Evolutionary conservation across 2,888 invertebrate species (phyloP).

Genomic region (Acanthacorydalis orientalis): DNA sequence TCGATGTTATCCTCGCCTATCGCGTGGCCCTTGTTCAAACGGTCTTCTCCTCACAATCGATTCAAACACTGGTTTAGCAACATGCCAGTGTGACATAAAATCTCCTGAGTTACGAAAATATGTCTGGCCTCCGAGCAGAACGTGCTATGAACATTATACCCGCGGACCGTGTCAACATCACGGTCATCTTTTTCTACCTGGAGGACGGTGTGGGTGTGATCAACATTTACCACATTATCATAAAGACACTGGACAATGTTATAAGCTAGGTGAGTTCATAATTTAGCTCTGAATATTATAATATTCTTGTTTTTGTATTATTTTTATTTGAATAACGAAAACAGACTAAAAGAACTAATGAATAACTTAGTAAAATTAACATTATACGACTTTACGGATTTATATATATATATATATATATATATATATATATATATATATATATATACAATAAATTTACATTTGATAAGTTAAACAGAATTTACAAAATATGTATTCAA

Average conservation of each 20-base stretch:
- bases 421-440: no score
- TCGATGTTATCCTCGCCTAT: slow-evolving; percentile 53
- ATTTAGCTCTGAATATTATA: no score
- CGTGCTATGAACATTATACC: slow-evolving; percentile 67
- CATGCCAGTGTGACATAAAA: slow-evolving; percentile 34
- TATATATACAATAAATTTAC: no score
- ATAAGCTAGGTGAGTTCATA: slow-evolving; percentile 45
- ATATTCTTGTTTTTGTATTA: no score
- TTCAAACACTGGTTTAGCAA: slow-evolving; percentile 37
- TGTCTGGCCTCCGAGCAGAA: slow-evolving; percentile 40
- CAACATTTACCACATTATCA: slow-evolving; percentile 57
- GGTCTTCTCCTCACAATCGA: slow-evolving; percentile 50
- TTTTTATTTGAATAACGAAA: no score
- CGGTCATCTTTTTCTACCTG: slow-evolving; percentile 63
- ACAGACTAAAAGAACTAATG: no score
- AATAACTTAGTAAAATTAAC: no score
- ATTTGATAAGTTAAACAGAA: no score
- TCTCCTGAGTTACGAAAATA: slow-evolving; percentile 32
- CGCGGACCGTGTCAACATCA: slow-evolving; percentile 60
- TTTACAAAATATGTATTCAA: no score
- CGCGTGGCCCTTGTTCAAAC: slow-evolving; percentile 58
- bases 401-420: no score
- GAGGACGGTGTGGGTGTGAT: slow-evolving; percentile 56
- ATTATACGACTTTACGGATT: no score
- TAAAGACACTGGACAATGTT: slow-evolving; percentile 48